A percentile compares a stretch with the other conserved stretches of the same genome.
Evolutionary conservation across 2,113 vertebrate species (phyloP).

Genomic region (Rhinoptilus africanus): DNA sequence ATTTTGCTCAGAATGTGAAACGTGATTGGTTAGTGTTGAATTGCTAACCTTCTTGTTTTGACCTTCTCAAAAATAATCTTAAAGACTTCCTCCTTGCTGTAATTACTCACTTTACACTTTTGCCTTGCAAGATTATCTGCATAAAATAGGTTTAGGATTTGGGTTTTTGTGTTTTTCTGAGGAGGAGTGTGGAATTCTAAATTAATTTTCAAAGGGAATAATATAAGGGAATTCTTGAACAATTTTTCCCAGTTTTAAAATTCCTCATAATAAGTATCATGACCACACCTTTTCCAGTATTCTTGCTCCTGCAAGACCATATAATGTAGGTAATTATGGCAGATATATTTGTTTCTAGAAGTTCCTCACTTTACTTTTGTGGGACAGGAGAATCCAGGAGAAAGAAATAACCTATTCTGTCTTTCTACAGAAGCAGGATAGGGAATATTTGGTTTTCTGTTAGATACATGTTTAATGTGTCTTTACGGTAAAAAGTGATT

Average conservation of each 20-base stretch:
- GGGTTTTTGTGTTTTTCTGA: neutral
- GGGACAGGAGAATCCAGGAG: neutral
- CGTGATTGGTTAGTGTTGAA: fast-evolving
- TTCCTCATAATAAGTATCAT: neutral
- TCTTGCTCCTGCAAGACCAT: neutral
- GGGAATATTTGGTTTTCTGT: neutral
- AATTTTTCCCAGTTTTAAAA: neutral
- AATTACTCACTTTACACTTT: neutral
- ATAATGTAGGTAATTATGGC: neutral
- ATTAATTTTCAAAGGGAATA: neutral
- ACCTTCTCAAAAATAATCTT: neutral
- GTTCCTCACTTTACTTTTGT: neutral
- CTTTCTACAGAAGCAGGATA: neutral
- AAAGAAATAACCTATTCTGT: neutral
- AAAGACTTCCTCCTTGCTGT: neutral
- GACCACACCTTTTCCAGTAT: neutral
- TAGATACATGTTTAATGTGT: neutral
- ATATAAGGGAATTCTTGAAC: neutral
- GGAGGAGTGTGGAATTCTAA: neutral
- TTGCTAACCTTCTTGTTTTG: neutral
- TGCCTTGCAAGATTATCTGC: neutral
- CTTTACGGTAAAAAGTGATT: neutral
- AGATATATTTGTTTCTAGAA: neutral
- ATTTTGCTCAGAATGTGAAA: neutral
- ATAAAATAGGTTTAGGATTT: neutral